phyloP scores from a whole-genome alignment of 2,113 vertebrate genomes.

The Lathamus discolor region DNA sequence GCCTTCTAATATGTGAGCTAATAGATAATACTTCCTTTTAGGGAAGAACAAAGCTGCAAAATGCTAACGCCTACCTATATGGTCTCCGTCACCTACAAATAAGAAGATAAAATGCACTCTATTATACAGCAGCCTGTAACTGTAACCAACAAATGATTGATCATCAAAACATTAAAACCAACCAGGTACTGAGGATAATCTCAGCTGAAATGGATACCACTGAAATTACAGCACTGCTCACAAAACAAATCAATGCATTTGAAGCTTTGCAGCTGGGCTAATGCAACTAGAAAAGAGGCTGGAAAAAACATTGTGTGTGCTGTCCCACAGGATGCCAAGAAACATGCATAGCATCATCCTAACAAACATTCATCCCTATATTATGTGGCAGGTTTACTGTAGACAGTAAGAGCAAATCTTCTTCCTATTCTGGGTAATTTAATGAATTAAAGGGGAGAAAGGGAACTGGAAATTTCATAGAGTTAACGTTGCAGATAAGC shows the following conservation, averaged over 20 bases:
- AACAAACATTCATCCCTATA: neutral
- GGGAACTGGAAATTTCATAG: neutral
- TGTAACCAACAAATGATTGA: neutral
- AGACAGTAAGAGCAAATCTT: neutral
- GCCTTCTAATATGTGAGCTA: neutral
- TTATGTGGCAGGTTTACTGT: neutral
- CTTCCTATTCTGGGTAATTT: neutral
- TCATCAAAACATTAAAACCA: slow-evolving; percentile 5
- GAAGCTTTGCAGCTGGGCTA: neutral
- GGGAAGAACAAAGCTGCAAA: neutral
- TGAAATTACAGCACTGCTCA: neutral
- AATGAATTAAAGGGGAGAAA: neutral
- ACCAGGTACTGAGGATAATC: neutral
- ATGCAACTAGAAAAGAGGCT: neutral
- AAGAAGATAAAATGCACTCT: neutral
- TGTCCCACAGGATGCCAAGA: neutral
- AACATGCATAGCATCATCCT: neutral
- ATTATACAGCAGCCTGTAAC: neutral
- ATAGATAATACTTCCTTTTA: neutral
- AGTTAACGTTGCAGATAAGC: neutral
- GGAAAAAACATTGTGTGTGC: fast-evolving
- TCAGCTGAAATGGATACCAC: neutral
- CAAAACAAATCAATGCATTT: neutral
- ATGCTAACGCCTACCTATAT: neutral
- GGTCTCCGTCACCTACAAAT: neutral